Conservation (phyloP, 2,888 invertebrate species). For the Griposia aprilina region DNA sequence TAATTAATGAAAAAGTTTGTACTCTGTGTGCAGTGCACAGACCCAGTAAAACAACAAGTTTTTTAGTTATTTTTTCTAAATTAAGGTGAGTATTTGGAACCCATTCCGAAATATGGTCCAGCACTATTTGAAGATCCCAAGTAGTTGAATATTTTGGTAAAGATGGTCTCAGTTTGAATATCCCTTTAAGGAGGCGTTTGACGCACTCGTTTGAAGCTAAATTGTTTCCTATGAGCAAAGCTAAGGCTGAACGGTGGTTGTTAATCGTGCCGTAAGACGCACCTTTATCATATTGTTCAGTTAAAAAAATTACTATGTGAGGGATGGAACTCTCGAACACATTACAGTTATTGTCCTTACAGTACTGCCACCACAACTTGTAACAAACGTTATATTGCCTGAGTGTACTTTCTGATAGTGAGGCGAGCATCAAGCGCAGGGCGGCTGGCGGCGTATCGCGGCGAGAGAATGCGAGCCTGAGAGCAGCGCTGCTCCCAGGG, state of each 20-base stretch:
- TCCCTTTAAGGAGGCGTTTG: conserved; percentile 14
- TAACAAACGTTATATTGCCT: conserved; percentile 9
- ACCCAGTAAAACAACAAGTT: conserved; percentile 8
- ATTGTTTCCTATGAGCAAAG: conserved; percentile 11
- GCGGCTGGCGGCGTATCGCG: not conserved
- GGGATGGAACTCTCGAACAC: no score
- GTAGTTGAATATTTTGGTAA: not conserved
- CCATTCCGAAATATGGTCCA: not conserved
- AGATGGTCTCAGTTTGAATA: conserved; percentile 8
- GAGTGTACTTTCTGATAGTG: conserved; percentile 2
- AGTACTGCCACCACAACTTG: no score
- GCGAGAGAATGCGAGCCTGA: no score
- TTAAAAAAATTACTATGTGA: not conserved
- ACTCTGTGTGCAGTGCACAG: no score
- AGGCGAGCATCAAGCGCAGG: not conserved
- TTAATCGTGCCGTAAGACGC: conserved; percentile 28
- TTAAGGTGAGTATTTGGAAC: not conserved
- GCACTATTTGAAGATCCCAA: not conserved
- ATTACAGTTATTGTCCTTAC: no score
- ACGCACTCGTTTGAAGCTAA: conserved; percentile 12
- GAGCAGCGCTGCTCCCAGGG: not conserved
- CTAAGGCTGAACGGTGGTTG: conserved; percentile 23
- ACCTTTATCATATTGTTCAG: conserved; percentile 10
- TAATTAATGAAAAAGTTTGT: no score
- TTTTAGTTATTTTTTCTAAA: conserved; percentile 28